phyloP scores from a whole-genome alignment of 2,797 vertebrate species.

The Gymnodraco acuticeps region DNA sequence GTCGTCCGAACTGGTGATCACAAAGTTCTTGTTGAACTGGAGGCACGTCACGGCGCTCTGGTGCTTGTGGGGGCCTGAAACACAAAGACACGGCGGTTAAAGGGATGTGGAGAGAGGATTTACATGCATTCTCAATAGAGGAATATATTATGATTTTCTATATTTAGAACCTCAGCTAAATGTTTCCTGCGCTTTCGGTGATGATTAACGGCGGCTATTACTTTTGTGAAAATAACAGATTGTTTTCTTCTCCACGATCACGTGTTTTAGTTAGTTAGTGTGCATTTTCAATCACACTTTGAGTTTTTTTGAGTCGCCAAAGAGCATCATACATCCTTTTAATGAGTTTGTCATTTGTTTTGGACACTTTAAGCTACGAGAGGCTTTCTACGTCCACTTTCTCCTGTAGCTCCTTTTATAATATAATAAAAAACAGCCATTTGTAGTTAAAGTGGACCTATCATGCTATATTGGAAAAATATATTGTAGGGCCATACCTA shows the following conservation, averaged over 20 bases:
- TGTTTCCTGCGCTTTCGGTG: not conserved
- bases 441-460: not conserved
- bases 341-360: no score
- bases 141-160: no score
- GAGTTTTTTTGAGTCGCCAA: no score
- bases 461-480: no score
- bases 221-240: not conserved
- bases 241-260: no score
- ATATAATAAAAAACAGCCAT: not conserved
- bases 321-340: no score
- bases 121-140: not conserved
- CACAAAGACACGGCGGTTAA: conserved; percentile 21
- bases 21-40: conserved; percentile 99
- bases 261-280: not conserved
- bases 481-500: no score
- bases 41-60: conserved; percentile 99
- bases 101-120: not conserved
- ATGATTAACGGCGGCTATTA: not conserved
- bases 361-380: not conserved
- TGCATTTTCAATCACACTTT: not conserved
- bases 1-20: conserved; percentile 99
- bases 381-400: not conserved
- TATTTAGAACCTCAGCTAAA: no score
- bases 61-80: conserved; percentile 98
- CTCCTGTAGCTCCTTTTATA: not conserved